A percentile compares a stretch with the other conserved stretches of the same genome.
phyloP scores from a whole-genome alignment of 30 jellyfish, hydroid and myxozoan genomes.

The Rhopilema esculentum region DNA sequence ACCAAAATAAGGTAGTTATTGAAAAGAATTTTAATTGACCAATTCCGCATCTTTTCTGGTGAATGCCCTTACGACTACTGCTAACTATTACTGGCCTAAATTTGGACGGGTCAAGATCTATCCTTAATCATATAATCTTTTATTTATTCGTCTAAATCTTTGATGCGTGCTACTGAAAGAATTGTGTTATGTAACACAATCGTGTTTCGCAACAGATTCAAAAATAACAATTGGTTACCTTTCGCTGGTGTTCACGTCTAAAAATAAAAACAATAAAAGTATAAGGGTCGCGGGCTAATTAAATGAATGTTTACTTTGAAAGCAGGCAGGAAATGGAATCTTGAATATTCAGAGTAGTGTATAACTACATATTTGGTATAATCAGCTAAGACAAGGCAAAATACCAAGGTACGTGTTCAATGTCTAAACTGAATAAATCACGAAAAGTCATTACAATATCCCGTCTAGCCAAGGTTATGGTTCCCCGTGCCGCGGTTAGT shows the following conservation, averaged over 20 bases:
- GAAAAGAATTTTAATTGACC: too few relatives aligned
- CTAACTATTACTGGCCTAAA: too few relatives aligned
- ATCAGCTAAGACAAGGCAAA: not conserved
- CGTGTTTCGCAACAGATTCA: not conserved
- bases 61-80: too few relatives aligned
- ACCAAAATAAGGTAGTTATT: too few relatives aligned
- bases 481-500: not conserved
- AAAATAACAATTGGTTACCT: constrained; percentile 14
- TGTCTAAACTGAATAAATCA: not conserved
- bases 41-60: too few relatives aligned
- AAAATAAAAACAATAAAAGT: not conserved
- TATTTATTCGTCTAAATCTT: too few relatives aligned
- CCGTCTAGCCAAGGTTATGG: not conserved
- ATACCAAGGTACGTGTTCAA: not conserved
- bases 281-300: not conserved
- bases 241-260: constrained; percentile 58
- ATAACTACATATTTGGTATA: not conserved
- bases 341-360: not conserved
- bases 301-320: not conserved
- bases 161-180: too few relatives aligned
- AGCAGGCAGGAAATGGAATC: not conserved
- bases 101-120: too few relatives aligned
- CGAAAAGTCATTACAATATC: not conserved
- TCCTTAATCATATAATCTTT: too few relatives aligned
- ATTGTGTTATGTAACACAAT: not conserved